Evolutionary conservation across 2,888 invertebrate genomes (phyloP), one percentile per base, ranked within the genome.

Genomic region (Patella depressa): DNA sequence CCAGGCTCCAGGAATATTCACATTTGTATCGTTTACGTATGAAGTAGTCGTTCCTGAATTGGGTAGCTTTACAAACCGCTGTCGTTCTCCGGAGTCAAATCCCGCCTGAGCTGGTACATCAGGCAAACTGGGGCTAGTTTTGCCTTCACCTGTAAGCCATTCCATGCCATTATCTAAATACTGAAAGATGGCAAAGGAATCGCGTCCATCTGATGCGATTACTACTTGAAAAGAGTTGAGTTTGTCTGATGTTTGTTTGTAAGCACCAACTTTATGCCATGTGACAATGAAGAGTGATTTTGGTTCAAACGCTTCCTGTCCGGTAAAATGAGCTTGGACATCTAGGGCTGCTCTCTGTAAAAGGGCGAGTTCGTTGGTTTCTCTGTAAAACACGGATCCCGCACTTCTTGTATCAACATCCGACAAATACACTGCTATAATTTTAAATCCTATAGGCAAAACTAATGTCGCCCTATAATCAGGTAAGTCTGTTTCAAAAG

Each of bases 51-150:
- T 96, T 71, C 98, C 98, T 17, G 98, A 98, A 76, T 96, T 96
- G 79, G 95, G 95, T 29, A 98, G 93, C 3, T 94, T 94, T 87
- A 94, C 95, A 76, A 81, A 81, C 77, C 94, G 93, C 78, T 95
- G 94, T 69, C 96, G 96, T 89, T 97, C 96, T 81, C 95, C 95
- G 1, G 96, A 94, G 82, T 97, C 94, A 86, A 99, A 95, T 3
- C 98, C 98, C 75, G 96, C 97, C 92, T 99, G 98, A 1, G 97
- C 98, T 85, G 96, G 95, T 0, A 97, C 96, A 89, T 98, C 98
- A 0, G 96, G 96, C 72, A 96, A 90, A 53, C 94, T 95, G n/a
- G 94, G 93, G 4, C 73, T 75, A n/a, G 94, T 94, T 84, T 95
- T 95, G 3, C 93, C 93, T 79, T 95, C 95, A 73, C 95, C 95